phyloP scores from a whole-genome alignment of 92 coral and sea anemone genomes.

The Desmophyllum pertusum region DNA sequence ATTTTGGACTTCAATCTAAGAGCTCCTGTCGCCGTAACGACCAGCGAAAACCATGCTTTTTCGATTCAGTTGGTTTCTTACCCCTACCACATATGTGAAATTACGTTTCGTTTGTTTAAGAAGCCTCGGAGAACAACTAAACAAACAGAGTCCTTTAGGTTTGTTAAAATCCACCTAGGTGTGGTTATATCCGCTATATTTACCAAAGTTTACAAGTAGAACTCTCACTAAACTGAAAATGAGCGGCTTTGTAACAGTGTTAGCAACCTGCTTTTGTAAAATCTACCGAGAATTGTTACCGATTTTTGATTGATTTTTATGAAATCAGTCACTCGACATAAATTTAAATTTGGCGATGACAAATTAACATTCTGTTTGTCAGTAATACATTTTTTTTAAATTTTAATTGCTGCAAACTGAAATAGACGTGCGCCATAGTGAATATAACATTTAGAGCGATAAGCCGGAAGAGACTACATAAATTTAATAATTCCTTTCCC shows the following conservation, averaged over 20 bases:
- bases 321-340: constrained; percentile 11
- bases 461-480: not conserved
- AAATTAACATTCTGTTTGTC: not conserved
- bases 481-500: not conserved
- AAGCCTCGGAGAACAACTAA: constrained; percentile 28
- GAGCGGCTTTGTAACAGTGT: not conserved
- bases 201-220: not conserved
- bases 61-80: not conserved
- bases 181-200: constrained; percentile 24
- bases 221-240: not conserved
- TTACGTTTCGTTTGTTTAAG: constrained; percentile 27
- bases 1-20: not conserved
- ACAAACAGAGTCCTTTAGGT: constrained; percentile 20
- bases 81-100: not conserved
- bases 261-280: too few species aligned
- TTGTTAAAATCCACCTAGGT: constrained; percentile 18
- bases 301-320: constrained; percentile 1
- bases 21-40: not conserved
- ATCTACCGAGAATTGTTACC: not conserved
- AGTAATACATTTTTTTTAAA: not conserved
- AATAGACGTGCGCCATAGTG: not conserved
- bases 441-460: not conserved
- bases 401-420: not conserved
- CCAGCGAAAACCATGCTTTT: not conserved
- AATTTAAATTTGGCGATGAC: not conserved